phyloP scores from a whole-genome alignment of 2,888 invertebrate species.

The Aspidiotus rigidus region DNA sequence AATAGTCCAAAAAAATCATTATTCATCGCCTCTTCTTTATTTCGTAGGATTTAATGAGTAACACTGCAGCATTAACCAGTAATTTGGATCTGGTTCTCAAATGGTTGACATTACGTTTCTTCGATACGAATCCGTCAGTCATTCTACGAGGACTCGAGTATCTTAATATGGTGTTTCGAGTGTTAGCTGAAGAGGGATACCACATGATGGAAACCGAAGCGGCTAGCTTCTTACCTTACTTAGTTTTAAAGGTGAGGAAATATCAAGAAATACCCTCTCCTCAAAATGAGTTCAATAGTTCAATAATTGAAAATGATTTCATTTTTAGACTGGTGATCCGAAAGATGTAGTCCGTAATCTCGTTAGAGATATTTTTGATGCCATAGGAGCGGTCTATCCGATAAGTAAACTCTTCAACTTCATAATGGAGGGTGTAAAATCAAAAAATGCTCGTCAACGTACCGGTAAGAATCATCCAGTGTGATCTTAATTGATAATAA shows the following conservation, averaged over 20 bases:
- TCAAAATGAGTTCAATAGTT: no score
- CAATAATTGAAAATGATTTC: constrained; percentile 13
- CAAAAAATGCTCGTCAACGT: constrained; percentile 92
- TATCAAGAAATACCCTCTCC: no score
- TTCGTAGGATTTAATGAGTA: constrained; percentile 59
- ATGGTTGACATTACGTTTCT: constrained; percentile 93
- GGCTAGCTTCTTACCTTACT: constrained; percentile 85
- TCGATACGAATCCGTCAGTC: constrained; percentile 97
- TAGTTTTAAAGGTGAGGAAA: constrained; percentile 68
- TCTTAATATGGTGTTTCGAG: constrained; percentile 69
- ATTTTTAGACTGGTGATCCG: constrained; percentile 74
- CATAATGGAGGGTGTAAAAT: constrained; percentile 89
- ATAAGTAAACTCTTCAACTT: constrained; percentile 80
- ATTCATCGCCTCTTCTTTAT: not conserved
- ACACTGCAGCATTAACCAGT: constrained; percentile 67
- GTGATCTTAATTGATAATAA: not conserved
- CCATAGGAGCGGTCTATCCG: constrained; percentile 76
- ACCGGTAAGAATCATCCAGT: constrained; percentile 50
- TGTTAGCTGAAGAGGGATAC: constrained; percentile 70
- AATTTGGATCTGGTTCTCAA: constrained; percentile 92
- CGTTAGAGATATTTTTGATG: constrained; percentile 73
- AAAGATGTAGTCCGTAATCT: constrained; percentile 89
- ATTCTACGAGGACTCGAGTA: constrained; percentile 92
- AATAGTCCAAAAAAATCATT: not conserved
- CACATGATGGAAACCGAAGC: constrained; percentile 85